Evolutionary conservation across 2,888 invertebrate species (phyloP).

Genomic region (Athalia cordata): DNA sequence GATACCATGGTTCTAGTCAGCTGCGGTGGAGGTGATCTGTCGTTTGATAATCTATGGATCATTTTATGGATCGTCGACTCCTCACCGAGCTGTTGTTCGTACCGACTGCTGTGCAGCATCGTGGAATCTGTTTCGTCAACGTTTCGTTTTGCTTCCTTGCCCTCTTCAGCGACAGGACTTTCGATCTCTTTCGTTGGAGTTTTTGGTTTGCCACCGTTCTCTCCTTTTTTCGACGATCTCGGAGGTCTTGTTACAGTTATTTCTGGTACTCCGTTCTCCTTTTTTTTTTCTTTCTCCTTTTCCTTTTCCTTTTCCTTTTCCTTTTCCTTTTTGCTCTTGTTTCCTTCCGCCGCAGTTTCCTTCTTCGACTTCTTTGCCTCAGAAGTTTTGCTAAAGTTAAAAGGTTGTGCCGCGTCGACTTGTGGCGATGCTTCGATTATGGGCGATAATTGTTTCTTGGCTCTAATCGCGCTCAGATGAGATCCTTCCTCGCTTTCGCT

Average conservation of each 20-base stretch:
- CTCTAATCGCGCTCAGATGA: slow-evolving; percentile 75
- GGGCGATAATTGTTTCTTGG: slow-evolving; percentile 84
- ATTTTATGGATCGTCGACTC: slow-evolving; percentile 82
- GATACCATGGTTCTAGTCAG: slow-evolving; percentile 77
- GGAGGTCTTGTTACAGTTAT: slow-evolving; percentile 47
- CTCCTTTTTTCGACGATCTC: slow-evolving; percentile 50
- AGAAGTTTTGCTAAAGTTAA: slow-evolving; percentile 58
- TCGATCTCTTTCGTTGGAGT: slow-evolving; percentile 36
- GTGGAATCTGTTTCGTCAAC: slow-evolving; percentile 56
- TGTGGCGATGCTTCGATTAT: slow-evolving; percentile 86
- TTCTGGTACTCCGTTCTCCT: slow-evolving; percentile 48
- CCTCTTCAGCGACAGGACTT: slow-evolving; percentile 48
- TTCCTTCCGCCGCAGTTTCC: slow-evolving; percentile 49
- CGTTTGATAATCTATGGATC: slow-evolving; percentile 84
- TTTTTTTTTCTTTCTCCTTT: slow-evolving; percentile 48
- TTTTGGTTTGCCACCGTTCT: slow-evolving; percentile 40
- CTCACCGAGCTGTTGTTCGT: slow-evolving; percentile 63
- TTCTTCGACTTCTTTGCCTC: slow-evolving; percentile 61
- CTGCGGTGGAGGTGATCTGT: slow-evolving; percentile 81
- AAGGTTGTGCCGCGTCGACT: slow-evolving; percentile 72
- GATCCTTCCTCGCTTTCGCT: slow-evolving; percentile 78
- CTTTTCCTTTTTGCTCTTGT: slow-evolving; percentile 45
- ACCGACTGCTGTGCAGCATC: slow-evolving; percentile 69
- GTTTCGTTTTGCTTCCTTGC: slow-evolving; percentile 39
- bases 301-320: slow-evolving; percentile 47